Evolutionary conservation across 35 echinoderm and acorn worm species (phyloP).

Genomic region (Diadema setosum): DNA sequence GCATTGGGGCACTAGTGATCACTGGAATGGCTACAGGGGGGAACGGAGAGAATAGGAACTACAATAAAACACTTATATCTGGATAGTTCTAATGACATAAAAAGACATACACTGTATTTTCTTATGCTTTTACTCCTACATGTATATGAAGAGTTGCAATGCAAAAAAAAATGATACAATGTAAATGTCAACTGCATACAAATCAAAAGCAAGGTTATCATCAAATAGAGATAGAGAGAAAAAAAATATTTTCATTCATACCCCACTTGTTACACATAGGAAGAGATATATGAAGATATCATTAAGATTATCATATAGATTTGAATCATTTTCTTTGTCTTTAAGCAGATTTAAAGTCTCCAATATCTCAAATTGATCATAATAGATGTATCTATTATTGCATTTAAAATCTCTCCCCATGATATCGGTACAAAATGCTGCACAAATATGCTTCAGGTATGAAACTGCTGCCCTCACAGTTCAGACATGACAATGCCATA

Average conservation of each 20-base stretch:
- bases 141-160: no score
- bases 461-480: not conserved
- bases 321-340: not conserved
- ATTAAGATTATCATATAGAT: no score
- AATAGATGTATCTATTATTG: not conserved
- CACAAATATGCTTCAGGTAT: not conserved
- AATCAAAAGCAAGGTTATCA: not conserved
- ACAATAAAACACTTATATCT: no score
- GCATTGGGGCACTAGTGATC: conserved; percentile 14
- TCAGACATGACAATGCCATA: not conserved
- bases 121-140: no score
- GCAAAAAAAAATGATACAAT: no score
- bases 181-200: no score
- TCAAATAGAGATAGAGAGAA: not conserved
- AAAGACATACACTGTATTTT: no score
- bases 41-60: not conserved
- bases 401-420: not conserved
- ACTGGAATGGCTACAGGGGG: conserved; percentile 41
- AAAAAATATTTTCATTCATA: not conserved
- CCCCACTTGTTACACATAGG: not conserved
- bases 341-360: not conserved
- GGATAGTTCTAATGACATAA: no score
- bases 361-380: not conserved
- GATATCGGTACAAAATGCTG: not conserved
- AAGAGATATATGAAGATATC: no score